Conservation (phyloP, 2,888 invertebrate genomes). For the Apocheima hispidaria region DNA sequence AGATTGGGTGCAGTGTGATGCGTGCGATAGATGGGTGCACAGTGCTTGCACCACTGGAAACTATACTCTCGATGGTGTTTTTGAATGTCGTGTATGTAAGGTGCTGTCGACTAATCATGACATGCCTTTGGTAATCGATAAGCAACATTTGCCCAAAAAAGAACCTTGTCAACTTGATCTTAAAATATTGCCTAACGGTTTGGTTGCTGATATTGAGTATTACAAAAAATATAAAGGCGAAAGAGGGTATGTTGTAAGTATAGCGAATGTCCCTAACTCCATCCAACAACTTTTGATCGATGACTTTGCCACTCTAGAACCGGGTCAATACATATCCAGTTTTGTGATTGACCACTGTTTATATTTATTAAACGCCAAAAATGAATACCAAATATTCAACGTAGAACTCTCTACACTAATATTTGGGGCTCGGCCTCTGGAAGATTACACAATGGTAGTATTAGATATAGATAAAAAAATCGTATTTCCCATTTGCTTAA, state of each 20-base stretch:
- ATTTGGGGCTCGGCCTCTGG: neutral
- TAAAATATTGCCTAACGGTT: neutral
- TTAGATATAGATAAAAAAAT: constrained; percentile 5
- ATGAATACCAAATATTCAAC: neutral
- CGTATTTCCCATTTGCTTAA: constrained; percentile 7
- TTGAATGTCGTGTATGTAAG: neutral
- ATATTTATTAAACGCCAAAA: neutral
- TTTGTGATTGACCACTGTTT: constrained; percentile 11
- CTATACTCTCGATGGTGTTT: neutral
- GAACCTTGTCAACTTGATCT: neutral
- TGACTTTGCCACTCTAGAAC: constrained; percentile 17
- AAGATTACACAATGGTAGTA: neutral
- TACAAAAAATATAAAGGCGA: neutral
- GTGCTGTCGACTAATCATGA: neutral
- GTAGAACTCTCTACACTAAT: constrained; percentile 6
- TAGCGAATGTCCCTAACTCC: neutral
- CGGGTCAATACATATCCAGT: constrained; percentile 10
- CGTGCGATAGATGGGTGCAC: constrained; percentile 5
- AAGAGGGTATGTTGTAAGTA: neutral
- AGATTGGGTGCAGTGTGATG: constrained; percentile 6
- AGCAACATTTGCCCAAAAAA: neutral
- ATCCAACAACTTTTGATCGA: neutral
- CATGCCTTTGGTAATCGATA: neutral
- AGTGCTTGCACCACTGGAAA: neutral
- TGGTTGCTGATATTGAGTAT: neutral